phyloP scores from a whole-genome alignment of 2,113 vertebrate genomes.

The Ranitomeya imitator region DNA sequence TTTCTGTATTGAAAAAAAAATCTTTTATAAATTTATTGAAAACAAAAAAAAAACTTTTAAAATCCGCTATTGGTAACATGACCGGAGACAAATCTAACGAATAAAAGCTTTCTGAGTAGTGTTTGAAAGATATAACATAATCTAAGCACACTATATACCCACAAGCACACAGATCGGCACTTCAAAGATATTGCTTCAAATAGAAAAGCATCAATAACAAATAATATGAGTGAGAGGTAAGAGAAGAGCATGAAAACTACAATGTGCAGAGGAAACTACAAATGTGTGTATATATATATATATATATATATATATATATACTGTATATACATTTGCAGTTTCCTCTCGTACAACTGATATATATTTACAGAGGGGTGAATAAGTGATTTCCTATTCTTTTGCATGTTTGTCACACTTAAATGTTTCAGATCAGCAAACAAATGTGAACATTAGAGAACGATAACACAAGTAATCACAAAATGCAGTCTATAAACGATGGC shows the following conservation, averaged over 20 bases:
- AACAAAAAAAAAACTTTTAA: conserved; percentile 15
- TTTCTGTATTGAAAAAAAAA: conserved; percentile 30
- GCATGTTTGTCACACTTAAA: too few species aligned
- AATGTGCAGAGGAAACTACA: background rate
- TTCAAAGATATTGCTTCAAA: conserved; percentile 58
- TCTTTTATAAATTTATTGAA: conserved; percentile 43
- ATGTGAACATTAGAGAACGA: too few species aligned
- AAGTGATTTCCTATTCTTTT: too few species aligned
- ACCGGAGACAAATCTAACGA: conserved; percentile 1
- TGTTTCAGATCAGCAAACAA: too few species aligned
- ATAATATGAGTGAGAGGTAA: conserved; percentile 40
- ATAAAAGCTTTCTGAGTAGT: conserved; percentile 50
- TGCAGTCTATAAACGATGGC: too few species aligned
- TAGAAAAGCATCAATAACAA: conserved; percentile 49
- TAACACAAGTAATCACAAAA: too few species aligned
- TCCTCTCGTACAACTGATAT: too few species aligned
- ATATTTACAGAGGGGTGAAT: too few species aligned
- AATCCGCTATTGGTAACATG: conserved; percentile 13
- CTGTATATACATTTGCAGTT: background rate
- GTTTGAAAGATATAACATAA: conserved; percentile 50
- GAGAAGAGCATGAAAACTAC: background rate
- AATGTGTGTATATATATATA: background rate
- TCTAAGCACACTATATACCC: conserved; percentile 34
- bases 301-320: background rate
- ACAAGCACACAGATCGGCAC: conserved; percentile 51